phyloP scores from a whole-genome alignment of 2,797 vertebrate genomes.

The Sebastes miniatus region DNA sequence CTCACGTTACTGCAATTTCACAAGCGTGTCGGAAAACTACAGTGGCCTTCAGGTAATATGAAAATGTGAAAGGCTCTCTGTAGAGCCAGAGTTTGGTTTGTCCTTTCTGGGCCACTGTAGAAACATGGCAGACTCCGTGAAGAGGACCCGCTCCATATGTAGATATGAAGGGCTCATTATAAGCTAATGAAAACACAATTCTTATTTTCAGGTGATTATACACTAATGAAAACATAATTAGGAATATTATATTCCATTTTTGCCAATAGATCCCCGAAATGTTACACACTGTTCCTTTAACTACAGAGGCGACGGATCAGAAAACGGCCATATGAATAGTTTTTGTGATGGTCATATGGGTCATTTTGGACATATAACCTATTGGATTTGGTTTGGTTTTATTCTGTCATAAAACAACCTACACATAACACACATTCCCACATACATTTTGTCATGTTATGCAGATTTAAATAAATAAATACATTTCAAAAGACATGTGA shows the following conservation, averaged over 20 bases:
- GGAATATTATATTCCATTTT: too few relatives aligned
- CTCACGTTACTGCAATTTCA: rapidly evolving
- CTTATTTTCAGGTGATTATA: too few relatives aligned
- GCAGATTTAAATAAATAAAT: neutral
- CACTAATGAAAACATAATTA: too few relatives aligned
- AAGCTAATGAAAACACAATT: too few relatives aligned
- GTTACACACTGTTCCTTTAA: too few relatives aligned
- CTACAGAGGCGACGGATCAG: too few relatives aligned
- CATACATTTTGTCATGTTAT: neutral
- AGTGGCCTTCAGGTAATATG: rapidly evolving
- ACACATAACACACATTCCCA: neutral
- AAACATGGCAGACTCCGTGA: too few relatives aligned
- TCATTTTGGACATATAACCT: neutral
- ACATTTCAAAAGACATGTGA: neutral
- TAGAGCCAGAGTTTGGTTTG: too few relatives aligned
- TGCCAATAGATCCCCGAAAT: too few relatives aligned
- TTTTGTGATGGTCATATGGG: too few relatives aligned
- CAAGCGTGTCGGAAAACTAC: rapidly evolving
- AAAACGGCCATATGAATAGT: too few relatives aligned
- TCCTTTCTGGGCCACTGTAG: rapidly evolving
- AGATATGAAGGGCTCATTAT: rapidly evolving
- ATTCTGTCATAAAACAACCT: neutral
- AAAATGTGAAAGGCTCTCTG: too few relatives aligned
- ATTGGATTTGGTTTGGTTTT: neutral
- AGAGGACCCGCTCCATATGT: rapidly evolving